These are phyloP conservation scores for Gymnorhina tibicen DNA, from an alignment of 2,113 vertebrate genomes.

Conservation along the genomic window DNA sequence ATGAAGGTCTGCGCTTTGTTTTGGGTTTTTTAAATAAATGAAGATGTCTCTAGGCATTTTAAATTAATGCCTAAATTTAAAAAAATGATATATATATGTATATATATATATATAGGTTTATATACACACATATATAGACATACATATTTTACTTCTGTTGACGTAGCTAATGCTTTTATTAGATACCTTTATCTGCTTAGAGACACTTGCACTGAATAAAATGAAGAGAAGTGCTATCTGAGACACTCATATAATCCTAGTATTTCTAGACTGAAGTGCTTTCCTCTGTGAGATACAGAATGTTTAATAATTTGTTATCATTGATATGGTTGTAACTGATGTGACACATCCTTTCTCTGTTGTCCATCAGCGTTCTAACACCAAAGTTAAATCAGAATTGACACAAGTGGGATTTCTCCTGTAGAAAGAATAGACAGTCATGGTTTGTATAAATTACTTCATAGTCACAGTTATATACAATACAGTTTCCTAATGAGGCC, in stretches of 20 bases:
- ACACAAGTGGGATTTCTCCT: background rate
- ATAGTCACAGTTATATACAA: background rate
- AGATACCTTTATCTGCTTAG: background rate
- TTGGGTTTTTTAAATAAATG: background rate
- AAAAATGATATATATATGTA: background rate
- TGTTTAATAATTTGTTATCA: background rate
- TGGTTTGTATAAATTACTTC: conserved; percentile 12
- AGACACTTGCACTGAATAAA: background rate
- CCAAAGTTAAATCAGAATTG: background rate
- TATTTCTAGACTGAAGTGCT: background rate
- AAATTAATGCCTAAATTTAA: background rate
- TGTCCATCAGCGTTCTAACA: background rate
- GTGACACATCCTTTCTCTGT: background rate
- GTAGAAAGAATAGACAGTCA: background rate
- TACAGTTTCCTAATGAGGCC: conserved; percentile 43
- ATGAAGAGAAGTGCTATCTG: background rate
- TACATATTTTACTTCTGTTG: background rate
- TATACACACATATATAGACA: background rate
- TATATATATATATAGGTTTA: background rate
- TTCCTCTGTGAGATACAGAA: background rate
- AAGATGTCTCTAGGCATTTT: background rate
- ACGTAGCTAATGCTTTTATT: background rate
- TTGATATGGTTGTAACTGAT: background rate
- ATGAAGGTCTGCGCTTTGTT: background rate
- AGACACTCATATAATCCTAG: background rate